phyloP scores from a whole-genome alignment of 2,797 vertebrate genomes.

The Sebastes nivosus region DNA sequence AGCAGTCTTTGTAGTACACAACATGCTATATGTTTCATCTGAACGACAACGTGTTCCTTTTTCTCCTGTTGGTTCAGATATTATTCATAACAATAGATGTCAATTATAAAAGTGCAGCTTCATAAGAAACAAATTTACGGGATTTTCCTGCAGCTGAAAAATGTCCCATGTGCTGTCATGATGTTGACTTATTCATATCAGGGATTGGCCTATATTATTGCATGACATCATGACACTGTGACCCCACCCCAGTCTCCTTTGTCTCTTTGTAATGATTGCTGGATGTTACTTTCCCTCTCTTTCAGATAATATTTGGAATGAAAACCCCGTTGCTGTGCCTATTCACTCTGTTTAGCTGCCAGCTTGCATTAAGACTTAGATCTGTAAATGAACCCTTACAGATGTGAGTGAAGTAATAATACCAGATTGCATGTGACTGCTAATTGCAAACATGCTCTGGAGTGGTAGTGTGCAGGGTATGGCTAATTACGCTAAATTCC shows the following conservation, averaged over 20 bases:
- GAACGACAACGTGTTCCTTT: neutral
- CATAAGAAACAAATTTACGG: neutral
- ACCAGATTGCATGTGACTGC: conserved; percentile 68
- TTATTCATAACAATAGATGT: neutral
- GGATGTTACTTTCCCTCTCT: conserved; percentile 11
- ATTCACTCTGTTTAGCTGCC: conserved; percentile 62
- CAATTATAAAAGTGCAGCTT: neutral
- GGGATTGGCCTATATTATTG: conserved; percentile 3
- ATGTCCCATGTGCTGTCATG: conserved; percentile 6
- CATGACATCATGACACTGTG: conserved; percentile 41
- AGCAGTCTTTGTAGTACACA: neutral
- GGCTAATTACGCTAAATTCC: conserved; percentile 65
- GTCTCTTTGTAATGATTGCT: conserved; percentile 14
- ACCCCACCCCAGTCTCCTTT: conserved; percentile 18
- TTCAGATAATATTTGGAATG: conserved; percentile 44
- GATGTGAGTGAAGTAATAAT: conserved; percentile 73
- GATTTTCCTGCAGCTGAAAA: neutral
- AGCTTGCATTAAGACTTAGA: conserved; percentile 51
- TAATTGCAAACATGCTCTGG: conserved; percentile 74
- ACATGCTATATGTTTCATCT: neutral
- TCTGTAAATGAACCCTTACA: conserved; percentile 69
- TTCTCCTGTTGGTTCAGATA: neutral
- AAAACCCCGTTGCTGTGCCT: conserved; percentile 47
- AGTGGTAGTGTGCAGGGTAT: conserved; percentile 41
- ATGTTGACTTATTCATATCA: conserved; percentile 25